These are phyloP conservation scores for Mormyrus iriodes DNA, from an alignment of 2,113 vertebrate genomes.

Conservation along the genomic window DNA sequence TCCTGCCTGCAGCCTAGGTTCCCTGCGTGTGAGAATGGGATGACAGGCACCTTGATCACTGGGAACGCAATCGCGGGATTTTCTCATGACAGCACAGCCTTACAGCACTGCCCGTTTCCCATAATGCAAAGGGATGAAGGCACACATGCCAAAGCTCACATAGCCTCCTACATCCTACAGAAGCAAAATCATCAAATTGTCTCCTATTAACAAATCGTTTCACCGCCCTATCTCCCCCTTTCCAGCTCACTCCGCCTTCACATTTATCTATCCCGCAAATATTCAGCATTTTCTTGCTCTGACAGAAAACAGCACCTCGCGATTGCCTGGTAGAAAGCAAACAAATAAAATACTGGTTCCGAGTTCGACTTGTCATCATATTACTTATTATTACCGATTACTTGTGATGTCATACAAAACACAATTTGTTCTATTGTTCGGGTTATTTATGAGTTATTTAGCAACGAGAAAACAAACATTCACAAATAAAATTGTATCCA, in stretches of 20 bases:
- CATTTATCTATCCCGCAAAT: conserved; percentile 15
- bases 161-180: conserved; percentile 56
- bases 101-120: conserved; percentile 59
- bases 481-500: background rate
- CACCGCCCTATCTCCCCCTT: conserved; percentile 1
- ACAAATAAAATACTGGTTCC: conserved; percentile 2
- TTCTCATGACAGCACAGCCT: conserved; percentile 58
- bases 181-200: conserved; percentile 62
- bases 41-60: conserved; percentile 54
- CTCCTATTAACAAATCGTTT: conserved; percentile 63
- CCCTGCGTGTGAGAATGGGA: conserved; percentile 52
- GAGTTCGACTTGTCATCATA: background rate
- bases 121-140: conserved; percentile 61
- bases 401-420: background rate
- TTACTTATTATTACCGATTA: background rate
- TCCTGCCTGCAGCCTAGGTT: conserved; percentile 46
- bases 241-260: background rate
- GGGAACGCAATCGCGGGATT: conserved; percentile 61
- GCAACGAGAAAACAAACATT: background rate
- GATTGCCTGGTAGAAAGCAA: conserved; percentile 24
- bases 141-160: conserved; percentile 52
- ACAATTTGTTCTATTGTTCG: background rate
- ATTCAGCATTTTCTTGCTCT: conserved; percentile 28
- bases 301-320: conserved; percentile 29
- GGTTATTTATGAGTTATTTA: background rate